A percentile compares a stretch with the other conserved stretches of the same genome.
phyloP scores from a whole-genome alignment of 2,888 invertebrate genomes.

The Eilema depressum region DNA sequence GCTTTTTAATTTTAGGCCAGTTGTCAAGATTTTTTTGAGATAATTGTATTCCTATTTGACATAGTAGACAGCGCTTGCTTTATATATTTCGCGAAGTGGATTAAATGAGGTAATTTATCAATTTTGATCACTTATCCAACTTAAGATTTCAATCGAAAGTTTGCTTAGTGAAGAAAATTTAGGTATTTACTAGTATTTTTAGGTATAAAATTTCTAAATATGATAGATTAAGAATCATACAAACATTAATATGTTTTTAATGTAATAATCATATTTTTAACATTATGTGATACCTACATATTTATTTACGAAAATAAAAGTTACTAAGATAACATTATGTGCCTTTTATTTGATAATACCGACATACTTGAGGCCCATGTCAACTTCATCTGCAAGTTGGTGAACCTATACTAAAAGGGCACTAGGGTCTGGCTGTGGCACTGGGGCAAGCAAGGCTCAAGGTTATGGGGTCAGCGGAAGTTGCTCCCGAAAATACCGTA shows the following conservation, averaged over 20 bases:
- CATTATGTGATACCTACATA: slow-evolving; percentile 30
- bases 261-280: slow-evolving; percentile 34
- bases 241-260: slow-evolving; percentile 33
- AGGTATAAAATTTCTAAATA: slow-evolving; percentile 4
- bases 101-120: too few relatives aligned
- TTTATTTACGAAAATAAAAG: slow-evolving; percentile 39
- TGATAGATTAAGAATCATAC: slow-evolving; percentile 22
- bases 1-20: too few relatives aligned
- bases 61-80: too few relatives aligned
- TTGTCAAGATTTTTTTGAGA: too few relatives aligned
- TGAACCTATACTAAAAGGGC: too few relatives aligned
- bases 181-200: slow-evolving; percentile 11
- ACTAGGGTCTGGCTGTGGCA: too few relatives aligned
- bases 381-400: too few relatives aligned
- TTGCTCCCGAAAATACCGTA: too few relatives aligned
- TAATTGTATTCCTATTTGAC: neutral
- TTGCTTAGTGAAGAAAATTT: neutral
- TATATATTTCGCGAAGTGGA: too few relatives aligned
- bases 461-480: too few relatives aligned
- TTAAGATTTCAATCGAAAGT: neutral
- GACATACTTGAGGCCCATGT: neutral
- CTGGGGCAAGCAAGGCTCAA: too few relatives aligned
- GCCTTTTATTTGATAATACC: neutral
- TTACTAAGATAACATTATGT: slow-evolving; percentile 22
- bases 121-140: too few relatives aligned